Evolutionary conservation across 2,797 vertebrate genomes (phyloP).

Genomic region (Parambassis ranga): DNA sequence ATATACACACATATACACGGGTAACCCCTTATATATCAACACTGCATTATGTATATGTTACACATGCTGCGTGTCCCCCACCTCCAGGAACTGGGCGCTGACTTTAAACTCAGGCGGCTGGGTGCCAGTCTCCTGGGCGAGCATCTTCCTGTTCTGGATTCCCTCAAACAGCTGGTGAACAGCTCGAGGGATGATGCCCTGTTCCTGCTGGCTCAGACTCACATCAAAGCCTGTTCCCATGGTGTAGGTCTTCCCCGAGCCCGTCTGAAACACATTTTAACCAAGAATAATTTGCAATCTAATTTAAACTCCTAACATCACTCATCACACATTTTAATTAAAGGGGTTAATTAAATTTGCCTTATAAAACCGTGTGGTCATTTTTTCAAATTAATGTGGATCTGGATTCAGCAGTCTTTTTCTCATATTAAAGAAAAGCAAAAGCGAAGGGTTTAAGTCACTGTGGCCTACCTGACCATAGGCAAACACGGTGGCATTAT

Average conservation of each 20-base stretch:
- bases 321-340: not conserved
- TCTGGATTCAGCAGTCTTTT: too few species aligned
- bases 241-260: conserved; percentile 88
- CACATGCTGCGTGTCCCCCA: conserved; percentile 46
- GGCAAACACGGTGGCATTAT: conserved; percentile 96
- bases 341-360: not conserved
- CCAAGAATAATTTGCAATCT: not conserved
- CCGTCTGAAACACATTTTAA: conserved; percentile 68
- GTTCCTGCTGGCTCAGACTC: conserved; percentile 80
- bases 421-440: not conserved
- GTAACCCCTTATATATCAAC: too few species aligned
- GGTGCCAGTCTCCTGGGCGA: conserved; percentile 76
- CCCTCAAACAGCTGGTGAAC: conserved; percentile 91
- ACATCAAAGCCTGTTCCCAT: conserved; percentile 96
- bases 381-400: too few species aligned
- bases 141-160: conserved; percentile 81
- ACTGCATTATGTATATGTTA: not conserved
- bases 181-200: conserved; percentile 95
- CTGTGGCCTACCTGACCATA: conserved; percentile 88
- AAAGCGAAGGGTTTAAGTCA: not conserved
- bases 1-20: not conserved
- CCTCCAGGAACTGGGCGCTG: conserved; percentile 98
- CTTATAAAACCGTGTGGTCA: not conserved
- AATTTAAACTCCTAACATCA: not conserved
- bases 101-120: conserved; percentile 94